Evolutionary conservation across 2,113 vertebrate genomes (phyloP).

Genomic region (Solea senegalensis): DNA sequence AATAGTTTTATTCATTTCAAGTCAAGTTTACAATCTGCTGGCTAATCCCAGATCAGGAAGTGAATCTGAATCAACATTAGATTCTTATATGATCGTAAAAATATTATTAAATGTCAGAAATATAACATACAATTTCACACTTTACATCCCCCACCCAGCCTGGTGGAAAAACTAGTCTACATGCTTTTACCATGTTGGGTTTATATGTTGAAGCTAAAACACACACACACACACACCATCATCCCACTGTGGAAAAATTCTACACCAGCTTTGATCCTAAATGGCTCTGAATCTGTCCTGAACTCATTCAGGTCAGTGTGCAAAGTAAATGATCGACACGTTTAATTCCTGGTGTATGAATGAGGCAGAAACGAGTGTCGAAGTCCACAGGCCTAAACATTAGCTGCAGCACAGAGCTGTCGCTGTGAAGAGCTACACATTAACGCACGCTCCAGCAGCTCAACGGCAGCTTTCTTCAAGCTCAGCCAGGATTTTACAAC

Average conservation of each 20-base stretch:
- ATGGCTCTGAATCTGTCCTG: constrained; percentile 2
- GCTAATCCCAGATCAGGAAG: too few relatives aligned
- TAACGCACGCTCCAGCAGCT: constrained; percentile 51
- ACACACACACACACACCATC: background rate
- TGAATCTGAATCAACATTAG: too few relatives aligned
- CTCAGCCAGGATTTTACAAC: constrained; percentile 70
- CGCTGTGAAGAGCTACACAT: constrained; percentile 67
- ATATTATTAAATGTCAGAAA: too few relatives aligned
- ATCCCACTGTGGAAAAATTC: constrained; percentile 1
- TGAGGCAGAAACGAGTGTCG: constrained; percentile 53
- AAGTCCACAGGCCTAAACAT: constrained; percentile 72
- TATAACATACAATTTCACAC: too few relatives aligned
- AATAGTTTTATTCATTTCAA: too few relatives aligned
- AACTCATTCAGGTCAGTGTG: constrained; percentile 18
- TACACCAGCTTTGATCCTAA: background rate
- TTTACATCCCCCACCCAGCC: too few relatives aligned
- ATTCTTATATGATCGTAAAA: too few relatives aligned
- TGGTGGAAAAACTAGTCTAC: too few relatives aligned
- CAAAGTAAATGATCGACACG: constrained; percentile 63
- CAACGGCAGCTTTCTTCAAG: constrained; percentile 18
- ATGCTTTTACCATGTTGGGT: background rate
- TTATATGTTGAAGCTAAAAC: background rate
- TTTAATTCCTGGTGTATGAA: constrained; percentile 51
- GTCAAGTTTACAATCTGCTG: too few relatives aligned
- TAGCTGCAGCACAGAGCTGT: constrained; percentile 30